A percentile compares a stretch with the other conserved stretches of the same genome.
phyloP scores from a whole-genome alignment of 1,140 invertebrate species.

The Oryctes rhinoceros region DNA sequence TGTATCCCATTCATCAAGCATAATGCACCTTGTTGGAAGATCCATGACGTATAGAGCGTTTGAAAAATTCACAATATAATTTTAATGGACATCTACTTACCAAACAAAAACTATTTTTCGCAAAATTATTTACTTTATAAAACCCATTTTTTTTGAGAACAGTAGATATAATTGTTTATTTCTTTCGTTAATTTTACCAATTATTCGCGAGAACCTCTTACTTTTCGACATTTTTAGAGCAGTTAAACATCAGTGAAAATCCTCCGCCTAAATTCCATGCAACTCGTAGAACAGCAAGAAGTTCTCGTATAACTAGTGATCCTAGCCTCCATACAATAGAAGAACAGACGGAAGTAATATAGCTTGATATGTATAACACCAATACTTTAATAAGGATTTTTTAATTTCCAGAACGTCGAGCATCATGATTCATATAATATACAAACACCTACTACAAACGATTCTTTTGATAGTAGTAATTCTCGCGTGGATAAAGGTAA shows the following conservation, averaged over 20 bases:
- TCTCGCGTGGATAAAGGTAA: not conserved
- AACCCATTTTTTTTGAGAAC: too few species aligned
- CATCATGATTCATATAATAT: not conserved
- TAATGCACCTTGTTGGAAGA: too few species aligned
- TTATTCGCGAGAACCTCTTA: not conserved
- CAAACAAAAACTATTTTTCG: too few species aligned
- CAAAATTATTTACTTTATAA: too few species aligned
- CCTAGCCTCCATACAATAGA: not conserved
- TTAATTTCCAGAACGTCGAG: not conserved
- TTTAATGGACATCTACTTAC: too few species aligned
- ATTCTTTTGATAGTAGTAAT: not conserved
- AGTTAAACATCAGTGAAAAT: not conserved
- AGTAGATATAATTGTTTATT: too few species aligned
- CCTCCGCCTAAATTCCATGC: not conserved
- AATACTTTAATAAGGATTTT: not conserved
- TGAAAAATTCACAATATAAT: too few species aligned
- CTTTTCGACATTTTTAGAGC: not conserved
- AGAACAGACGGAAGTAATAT: not conserved
- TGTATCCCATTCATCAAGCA: too few species aligned
- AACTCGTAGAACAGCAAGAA: not conserved
- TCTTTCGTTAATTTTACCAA: too few species aligned
- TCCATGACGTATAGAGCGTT: too few species aligned
- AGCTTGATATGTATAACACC: not conserved
- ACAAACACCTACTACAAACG: not conserved
- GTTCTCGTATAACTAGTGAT: not conserved